Evolutionary conservation across 1,140 invertebrate species (phyloP), one percentile per base, ranked within the genome.

Genomic region (Solenopsis fugax): DNA sequence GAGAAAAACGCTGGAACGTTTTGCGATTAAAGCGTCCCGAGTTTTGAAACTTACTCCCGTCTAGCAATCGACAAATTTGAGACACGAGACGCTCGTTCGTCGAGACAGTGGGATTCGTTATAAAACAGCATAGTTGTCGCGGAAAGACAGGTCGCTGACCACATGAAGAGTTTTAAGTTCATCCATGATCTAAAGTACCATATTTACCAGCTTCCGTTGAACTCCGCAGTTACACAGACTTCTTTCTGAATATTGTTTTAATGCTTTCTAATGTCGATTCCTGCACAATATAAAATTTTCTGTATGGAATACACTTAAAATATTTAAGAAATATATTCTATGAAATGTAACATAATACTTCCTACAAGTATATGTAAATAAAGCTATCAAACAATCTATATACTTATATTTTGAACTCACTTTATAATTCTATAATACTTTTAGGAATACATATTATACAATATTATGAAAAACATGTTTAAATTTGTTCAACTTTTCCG

Each of bases 1-100:
- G 80, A 84, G 69, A 75, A 84, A 84, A 75, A 84, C 69, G 69
- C 48, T 56, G 54, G 56, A 73, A 73, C 80, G 80, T 84, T 84
- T 75, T 75, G 71, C 69, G 80, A 84, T 84, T 84, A 84, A 84
- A 80, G 73, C 72, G 54, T 62, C 60, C 18, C 24, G 69, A 85
- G 80, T 84, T 84, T 84, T 84, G 69, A 37, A 84, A 86, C 76
- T 80, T 37, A 89, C 67, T 86, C 34, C 84, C 80, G n/a, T 29
- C 18, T 12, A 73, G 62, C n/a, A 45, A 71, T 48, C 84, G 60
- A 16, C 67, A 65, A 75, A 88, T 48, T 54, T 82, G 86, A 41
- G 69, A 48, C 13, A 72, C 21, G 16, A 90, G 45, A 24, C 58
- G 52, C n/a, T 86, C 76, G 3, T 89, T 62, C 3, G 89, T 81